Evolutionary conservation across 2,113 vertebrate species (phyloP).

Genomic region (Aviceda subcristata): DNA sequence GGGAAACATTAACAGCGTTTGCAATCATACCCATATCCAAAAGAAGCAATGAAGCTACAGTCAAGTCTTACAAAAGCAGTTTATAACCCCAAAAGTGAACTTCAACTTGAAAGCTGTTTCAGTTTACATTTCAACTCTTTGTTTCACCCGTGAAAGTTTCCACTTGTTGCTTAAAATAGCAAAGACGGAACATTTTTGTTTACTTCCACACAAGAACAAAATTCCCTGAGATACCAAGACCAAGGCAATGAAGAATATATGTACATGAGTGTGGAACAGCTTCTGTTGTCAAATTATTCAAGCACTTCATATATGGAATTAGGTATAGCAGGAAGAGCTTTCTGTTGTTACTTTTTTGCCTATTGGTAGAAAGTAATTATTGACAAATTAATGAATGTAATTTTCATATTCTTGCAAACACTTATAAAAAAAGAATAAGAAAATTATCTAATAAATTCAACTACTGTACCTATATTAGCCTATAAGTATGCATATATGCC

Average conservation of each 20-base stretch:
- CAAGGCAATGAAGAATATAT: slow-evolving; percentile 8
- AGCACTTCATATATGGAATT: not conserved
- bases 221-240: slow-evolving; percentile 28
- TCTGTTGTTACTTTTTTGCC: not conserved
- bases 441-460: not conserved
- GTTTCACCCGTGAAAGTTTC: slow-evolving; percentile 48
- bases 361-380: not conserved
- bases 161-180: slow-evolving; percentile 59
- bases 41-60: not conserved
- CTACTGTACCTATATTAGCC: not conserved
- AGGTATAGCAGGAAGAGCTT: not conserved
- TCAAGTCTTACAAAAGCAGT: not conserved
- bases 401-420: not conserved
- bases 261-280: not conserved
- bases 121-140: slow-evolving; percentile 56
- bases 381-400: not conserved
- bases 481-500: not conserved
- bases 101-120: slow-evolving; percentile 9
- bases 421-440: not conserved
- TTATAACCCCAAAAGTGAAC: slow-evolving; percentile 35
- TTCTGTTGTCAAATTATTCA: not conserved
- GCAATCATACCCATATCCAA: not conserved
- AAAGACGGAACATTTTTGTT: slow-evolving; percentile 47
- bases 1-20: not conserved
- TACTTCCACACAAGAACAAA: slow-evolving; percentile 60